These are phyloP conservation scores for Diprion similis DNA, from an alignment of 1,140 invertebrate species.

Conservation along the genomic window DNA sequence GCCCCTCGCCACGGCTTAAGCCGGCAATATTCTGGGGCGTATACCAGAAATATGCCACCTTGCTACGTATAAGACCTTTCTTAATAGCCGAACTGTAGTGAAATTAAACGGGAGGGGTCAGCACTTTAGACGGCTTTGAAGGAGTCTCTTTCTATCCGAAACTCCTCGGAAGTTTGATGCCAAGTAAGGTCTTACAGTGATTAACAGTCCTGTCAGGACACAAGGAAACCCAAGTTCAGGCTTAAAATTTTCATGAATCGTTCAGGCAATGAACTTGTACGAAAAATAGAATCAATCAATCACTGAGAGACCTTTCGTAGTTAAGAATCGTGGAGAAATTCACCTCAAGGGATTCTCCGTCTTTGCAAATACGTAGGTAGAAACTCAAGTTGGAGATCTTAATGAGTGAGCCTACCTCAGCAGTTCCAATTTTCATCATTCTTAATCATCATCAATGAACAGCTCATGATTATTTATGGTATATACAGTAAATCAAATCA, in stretches of 20 bases:
- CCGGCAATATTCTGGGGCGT: constrained; percentile 36
- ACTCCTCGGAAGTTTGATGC: background rate
- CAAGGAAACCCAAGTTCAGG: background rate
- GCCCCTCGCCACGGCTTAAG: constrained; percentile 35
- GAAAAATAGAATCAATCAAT: background rate
- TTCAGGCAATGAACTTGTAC: background rate
- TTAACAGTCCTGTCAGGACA: background rate
- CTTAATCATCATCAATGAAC: background rate
- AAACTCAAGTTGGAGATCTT: background rate
- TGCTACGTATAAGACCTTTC: constrained; percentile 33
- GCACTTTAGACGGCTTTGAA: background rate
- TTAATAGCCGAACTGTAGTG: constrained; percentile 38
- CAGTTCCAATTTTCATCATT: background rate
- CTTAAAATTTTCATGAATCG: background rate
- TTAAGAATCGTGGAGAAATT: background rate
- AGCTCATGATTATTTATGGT: too few relatives aligned
- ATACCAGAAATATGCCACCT: constrained; percentile 38
- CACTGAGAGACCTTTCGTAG: background rate
- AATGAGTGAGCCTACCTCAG: background rate
- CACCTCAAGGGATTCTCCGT: background rate
- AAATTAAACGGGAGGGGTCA: constrained; percentile 43
- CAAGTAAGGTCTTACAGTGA: background rate
- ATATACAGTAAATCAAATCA: too few relatives aligned
- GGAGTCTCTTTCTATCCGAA: background rate
- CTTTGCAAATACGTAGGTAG: background rate